These are phyloP conservation scores for Saccostrea glomerata DNA, from an alignment of 1,140 invertebrate species.

Conservation along the genomic window DNA sequence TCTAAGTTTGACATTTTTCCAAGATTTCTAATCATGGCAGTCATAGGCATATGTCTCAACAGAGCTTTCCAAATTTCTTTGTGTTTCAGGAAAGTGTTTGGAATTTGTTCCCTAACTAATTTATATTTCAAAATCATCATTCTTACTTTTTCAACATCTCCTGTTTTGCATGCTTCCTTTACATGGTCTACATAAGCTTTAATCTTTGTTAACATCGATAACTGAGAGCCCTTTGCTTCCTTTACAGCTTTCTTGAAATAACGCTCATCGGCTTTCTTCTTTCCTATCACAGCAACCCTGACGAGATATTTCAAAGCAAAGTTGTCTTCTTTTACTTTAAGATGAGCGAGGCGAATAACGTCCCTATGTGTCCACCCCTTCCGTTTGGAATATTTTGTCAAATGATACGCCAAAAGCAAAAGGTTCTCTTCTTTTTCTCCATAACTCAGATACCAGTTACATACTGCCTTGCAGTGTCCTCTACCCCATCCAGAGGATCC, in stretches of 20 bases:
- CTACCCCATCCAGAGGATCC: neutral
- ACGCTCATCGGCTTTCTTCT: neutral
- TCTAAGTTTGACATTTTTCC: neutral
- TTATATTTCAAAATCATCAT: neutral
- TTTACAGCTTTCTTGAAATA: neutral
- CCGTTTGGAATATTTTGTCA: neutral
- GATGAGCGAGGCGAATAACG: neutral
- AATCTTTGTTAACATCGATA: neutral
- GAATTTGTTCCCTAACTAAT: neutral
- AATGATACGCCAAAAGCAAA: neutral
- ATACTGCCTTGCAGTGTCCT: neutral
- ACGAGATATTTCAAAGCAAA: neutral
- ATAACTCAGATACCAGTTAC: neutral
- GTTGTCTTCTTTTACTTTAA: neutral
- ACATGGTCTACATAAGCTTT: neutral
- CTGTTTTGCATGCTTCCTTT: neutral
- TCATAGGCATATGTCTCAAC: neutral
- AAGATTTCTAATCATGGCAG: neutral
- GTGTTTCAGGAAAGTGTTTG: neutral
- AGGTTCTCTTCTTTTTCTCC: neutral
- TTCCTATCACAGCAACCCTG: neutral
- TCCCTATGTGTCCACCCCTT: neutral
- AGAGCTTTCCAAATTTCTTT: neutral
- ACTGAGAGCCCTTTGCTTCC: neutral
- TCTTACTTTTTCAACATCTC: neutral